phyloP scores from a whole-genome alignment of 2,888 invertebrate species.

The Eustalomyia histrio region DNA sequence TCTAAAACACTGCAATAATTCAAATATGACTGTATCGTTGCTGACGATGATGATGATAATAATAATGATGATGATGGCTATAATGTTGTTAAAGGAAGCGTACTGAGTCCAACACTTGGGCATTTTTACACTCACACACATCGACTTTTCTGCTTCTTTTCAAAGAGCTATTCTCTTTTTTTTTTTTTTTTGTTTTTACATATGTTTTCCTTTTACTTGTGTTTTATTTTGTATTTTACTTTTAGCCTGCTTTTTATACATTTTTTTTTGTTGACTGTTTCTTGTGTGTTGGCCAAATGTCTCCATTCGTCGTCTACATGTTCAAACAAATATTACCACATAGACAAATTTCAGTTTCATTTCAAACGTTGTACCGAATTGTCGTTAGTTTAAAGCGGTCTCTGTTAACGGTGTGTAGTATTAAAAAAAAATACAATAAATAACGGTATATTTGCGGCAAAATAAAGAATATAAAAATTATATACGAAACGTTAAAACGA shows the following conservation, averaged over 20 bases:
- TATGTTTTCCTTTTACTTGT: slow-evolving; percentile 33
- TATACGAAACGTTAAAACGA: slow-evolving; percentile 49
- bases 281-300: slow-evolving; percentile 66
- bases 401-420: slow-evolving; percentile 36
- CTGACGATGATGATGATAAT: slow-evolving; percentile 6
- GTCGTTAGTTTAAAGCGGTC: slow-evolving; percentile 54
- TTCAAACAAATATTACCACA: slow-evolving; percentile 66
- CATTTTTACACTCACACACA: slow-evolving; percentile 1
- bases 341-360: slow-evolving; percentile 77
- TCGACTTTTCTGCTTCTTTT: neutral
- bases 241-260: neutral
- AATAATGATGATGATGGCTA: neutral
- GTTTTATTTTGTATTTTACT: neutral
- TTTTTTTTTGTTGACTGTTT: slow-evolving; percentile 50
- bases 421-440: neutral
- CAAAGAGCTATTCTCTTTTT: neutral
- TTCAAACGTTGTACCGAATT: slow-evolving; percentile 77
- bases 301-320: slow-evolving; percentile 54
- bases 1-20: neutral
- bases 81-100: neutral
- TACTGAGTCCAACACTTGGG: neutral
- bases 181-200: slow-evolving; percentile 43
- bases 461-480: slow-evolving; percentile 15
- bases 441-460: slow-evolving; percentile 46
- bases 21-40: neutral